phyloP scores from a whole-genome alignment of 1,140 invertebrate species.

The Magallana ariakensis region DNA sequence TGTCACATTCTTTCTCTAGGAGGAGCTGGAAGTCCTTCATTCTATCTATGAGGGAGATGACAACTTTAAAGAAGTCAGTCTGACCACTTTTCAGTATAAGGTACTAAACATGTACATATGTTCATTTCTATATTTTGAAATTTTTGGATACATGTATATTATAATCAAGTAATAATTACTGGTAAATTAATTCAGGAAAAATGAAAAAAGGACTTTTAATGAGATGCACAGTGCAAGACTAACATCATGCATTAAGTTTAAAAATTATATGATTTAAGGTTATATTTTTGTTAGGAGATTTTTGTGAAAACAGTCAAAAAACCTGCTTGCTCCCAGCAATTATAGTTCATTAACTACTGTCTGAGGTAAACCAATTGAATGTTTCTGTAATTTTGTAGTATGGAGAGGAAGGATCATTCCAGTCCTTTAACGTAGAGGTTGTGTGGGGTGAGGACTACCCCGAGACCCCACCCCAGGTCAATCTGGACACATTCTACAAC shows the following conservation, averaged over 20 bases:
- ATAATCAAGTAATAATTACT: too few species aligned
- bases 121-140: too few species aligned
- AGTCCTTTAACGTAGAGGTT: conserved; percentile 93
- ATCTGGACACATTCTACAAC: conserved; percentile 96
- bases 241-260: too few species aligned
- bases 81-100: conserved; percentile 93
- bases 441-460: conserved; percentile 93
- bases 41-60: conserved; percentile 97
- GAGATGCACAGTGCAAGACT: too few species aligned
- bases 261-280: too few species aligned
- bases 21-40: conserved; percentile 93
- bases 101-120: conserved; percentile 80
- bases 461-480: conserved; percentile 88
- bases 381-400: conserved; percentile 84
- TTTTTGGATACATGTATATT: too few species aligned
- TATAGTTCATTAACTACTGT: too few species aligned
- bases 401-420: conserved; percentile 88
- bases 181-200: too few species aligned
- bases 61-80: conserved; percentile 89
- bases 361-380: not conserved
- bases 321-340: too few species aligned
- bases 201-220: too few species aligned
- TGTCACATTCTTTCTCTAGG: conserved; percentile 79
- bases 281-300: too few species aligned
- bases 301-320: too few species aligned